phyloP scores from a whole-genome alignment of 23 tunicate species.

The Ciona savignyi region DNA sequence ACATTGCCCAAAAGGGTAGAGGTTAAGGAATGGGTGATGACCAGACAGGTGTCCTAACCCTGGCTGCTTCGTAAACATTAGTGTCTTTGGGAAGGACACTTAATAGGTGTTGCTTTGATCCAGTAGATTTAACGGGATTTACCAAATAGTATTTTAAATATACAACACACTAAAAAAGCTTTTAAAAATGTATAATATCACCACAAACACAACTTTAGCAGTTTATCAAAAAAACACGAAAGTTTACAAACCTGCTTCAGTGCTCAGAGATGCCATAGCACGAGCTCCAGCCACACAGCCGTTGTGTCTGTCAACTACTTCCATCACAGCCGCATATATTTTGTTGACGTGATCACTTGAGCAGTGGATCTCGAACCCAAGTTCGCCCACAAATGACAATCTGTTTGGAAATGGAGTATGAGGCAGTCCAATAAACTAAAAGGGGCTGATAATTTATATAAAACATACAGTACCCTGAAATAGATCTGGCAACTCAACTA shows the following conservation, averaged over 20 bases:
- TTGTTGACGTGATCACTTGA: constrained; percentile 7
- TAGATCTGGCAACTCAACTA: no score
- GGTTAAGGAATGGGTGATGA: no score
- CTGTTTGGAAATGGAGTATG: constrained; percentile 16
- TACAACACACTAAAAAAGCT: no score
- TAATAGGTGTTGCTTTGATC: no score
- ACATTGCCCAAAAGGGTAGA: no score
- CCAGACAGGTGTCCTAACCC: not conserved
- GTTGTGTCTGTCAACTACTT: not conserved
- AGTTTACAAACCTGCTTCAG: constrained; percentile 33
- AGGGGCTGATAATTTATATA: no score
- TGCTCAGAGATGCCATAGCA: constrained; percentile 56
- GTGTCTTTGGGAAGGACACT: no score
- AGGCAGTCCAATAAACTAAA: not conserved
- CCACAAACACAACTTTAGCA: no score
- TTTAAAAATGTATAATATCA: no score
- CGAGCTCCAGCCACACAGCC: constrained; percentile 51
- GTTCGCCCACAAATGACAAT: constrained; percentile 77
- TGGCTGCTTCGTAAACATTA: not conserved
- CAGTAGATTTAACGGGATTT: not conserved
- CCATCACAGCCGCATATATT: constrained; percentile 32
- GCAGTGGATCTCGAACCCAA: constrained; percentile 52
- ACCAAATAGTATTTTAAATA: not conserved
- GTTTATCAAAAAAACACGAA: not conserved
- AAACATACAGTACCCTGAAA: no score